These are phyloP conservation scores for Papilio demoleus DNA, from an alignment of 2,888 invertebrate species.

Conservation along the genomic window DNA sequence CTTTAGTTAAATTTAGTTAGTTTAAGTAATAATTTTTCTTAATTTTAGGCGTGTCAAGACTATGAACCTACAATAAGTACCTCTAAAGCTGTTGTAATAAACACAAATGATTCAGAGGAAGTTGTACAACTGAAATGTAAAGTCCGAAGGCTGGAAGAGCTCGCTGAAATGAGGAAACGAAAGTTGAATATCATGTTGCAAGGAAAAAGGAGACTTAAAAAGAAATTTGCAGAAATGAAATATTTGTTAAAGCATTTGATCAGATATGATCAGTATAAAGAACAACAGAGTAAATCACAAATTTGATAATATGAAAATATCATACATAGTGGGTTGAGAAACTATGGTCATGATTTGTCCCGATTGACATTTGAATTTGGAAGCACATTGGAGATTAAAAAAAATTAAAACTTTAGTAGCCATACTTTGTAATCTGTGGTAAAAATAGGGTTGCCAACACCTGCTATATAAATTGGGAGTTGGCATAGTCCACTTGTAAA, in stretches of 20 bases:
- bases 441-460: too few relatives aligned
- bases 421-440: too few relatives aligned
- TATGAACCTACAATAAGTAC: constrained; percentile 61
- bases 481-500: too few relatives aligned
- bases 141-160: constrained; percentile 62
- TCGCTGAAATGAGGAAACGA: constrained; percentile 63
- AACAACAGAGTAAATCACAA: constrained; percentile 37
- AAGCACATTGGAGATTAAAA: too few relatives aligned
- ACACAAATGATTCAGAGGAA: constrained; percentile 62
- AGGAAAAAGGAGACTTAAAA: constrained; percentile 56
- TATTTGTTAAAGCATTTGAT: constrained; percentile 64
- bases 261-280: constrained; percentile 50
- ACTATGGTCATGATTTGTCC: too few relatives aligned
- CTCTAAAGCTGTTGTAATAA: constrained; percentile 55
- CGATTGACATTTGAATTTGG: too few relatives aligned
- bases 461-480: too few relatives aligned
- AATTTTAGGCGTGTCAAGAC: constrained; percentile 64
- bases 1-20: neutral
- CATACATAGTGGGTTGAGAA: too few relatives aligned
- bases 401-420: too few relatives aligned
- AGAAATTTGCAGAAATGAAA: constrained; percentile 62
- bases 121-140: constrained; percentile 65
- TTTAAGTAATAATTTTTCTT: constrained; percentile 35
- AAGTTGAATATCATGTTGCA: constrained; percentile 66
- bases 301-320: neutral